Evolutionary conservation across 2,113 vertebrate genomes (phyloP).

Genomic region (Lethenteron reissneri): DNA sequence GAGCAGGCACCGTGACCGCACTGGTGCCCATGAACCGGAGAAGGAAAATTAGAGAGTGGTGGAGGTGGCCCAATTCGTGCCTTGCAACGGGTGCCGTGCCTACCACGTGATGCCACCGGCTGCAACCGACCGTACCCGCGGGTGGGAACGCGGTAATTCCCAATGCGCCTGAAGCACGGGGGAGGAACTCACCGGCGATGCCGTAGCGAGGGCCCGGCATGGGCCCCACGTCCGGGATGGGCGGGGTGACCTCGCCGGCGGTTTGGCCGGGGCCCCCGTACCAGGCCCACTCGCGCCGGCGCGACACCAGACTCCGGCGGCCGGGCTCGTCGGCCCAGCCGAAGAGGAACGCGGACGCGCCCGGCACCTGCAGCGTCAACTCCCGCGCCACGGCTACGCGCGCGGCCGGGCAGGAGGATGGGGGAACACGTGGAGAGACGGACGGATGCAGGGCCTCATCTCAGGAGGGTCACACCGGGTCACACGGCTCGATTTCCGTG

Average conservation of each 20-base stretch:
- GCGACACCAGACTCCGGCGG: conserved; percentile 24
- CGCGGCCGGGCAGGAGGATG: background rate
- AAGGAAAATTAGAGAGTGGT: too few relatives aligned
- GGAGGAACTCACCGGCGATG: conserved; percentile 27
- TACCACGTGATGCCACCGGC: too few relatives aligned
- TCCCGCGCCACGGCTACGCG: conserved; percentile 21
- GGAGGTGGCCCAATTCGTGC: too few relatives aligned
- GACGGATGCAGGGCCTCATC: background rate
- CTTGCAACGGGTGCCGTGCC: too few relatives aligned
- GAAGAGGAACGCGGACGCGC: conserved; percentile 30
- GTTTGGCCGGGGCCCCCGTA: conserved; percentile 19
- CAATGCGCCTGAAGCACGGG: background rate
- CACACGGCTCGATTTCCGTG: too few relatives aligned
- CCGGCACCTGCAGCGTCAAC: conserved; percentile 22
- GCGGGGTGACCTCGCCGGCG: conserved; percentile 12
- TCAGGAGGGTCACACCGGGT: background rate
- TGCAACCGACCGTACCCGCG: too few relatives aligned
- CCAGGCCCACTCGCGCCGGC: conserved; percentile 34
- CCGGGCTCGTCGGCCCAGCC: conserved; percentile 25
- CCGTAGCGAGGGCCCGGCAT: conserved; percentile 19
- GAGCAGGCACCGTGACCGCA: too few relatives aligned
- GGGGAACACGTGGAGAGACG: background rate
- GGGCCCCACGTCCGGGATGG: conserved; percentile 21
- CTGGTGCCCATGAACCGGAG: too few relatives aligned
- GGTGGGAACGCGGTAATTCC: background rate